Evolutionary conservation across 64 coral and sea anemone species (phyloP).

Genomic region (Actinia equina): DNA sequence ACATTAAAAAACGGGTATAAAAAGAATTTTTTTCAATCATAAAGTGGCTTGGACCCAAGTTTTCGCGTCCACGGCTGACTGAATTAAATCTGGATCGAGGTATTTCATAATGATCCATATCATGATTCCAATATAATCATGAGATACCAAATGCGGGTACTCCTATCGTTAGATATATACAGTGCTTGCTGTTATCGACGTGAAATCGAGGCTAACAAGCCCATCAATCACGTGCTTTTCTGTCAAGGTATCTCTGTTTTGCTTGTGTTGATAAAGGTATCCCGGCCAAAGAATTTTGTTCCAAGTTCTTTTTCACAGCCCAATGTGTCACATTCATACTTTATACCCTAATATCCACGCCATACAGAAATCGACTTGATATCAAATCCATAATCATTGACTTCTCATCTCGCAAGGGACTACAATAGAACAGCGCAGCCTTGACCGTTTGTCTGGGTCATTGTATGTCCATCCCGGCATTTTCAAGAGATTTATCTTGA

Average conservation of each 20-base stretch:
- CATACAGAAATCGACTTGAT: too few relatives aligned
- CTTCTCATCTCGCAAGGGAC: too few relatives aligned
- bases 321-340: too few relatives aligned
- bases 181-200: not conserved
- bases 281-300: too few relatives aligned
- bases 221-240: too few relatives aligned
- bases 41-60: not conserved
- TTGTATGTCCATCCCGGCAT: not conserved
- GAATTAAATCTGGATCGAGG: not conserved
- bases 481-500: not conserved
- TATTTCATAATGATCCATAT: not conserved
- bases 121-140: not conserved
- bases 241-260: too few relatives aligned
- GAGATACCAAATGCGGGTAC: too few relatives aligned
- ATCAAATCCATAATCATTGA: too few relatives aligned
- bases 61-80: not conserved
- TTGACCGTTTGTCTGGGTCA: not conserved
- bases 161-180: not conserved
- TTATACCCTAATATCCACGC: too few relatives aligned
- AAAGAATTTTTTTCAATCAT: not conserved
- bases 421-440: not conserved
- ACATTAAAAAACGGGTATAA: not conserved
- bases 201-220: too few relatives aligned
- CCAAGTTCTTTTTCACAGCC: too few relatives aligned
- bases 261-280: too few relatives aligned